These are phyloP conservation scores for Zophobas morio DNA, from an alignment of 1,140 invertebrate genomes.

Conservation along the genomic window DNA sequence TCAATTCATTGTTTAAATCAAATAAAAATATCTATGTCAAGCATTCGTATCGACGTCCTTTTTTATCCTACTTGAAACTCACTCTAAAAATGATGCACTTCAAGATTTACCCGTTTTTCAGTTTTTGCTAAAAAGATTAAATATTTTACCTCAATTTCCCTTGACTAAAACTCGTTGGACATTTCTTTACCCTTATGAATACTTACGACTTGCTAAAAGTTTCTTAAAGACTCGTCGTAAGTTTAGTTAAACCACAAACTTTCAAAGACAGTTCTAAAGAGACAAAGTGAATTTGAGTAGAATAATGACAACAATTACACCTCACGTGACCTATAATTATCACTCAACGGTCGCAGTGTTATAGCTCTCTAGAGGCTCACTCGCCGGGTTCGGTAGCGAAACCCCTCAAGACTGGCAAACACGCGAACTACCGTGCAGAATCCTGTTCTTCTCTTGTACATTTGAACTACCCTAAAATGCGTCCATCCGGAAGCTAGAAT, in stretches of 20 bases:
- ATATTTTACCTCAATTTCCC: too few relatives aligned
- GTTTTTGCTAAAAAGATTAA: too few relatives aligned
- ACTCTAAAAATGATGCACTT: too few relatives aligned
- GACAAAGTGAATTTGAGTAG: constrained; percentile 42
- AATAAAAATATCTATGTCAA: too few relatives aligned
- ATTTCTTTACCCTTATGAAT: too few relatives aligned
- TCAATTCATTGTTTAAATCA: too few relatives aligned
- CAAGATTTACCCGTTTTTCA: too few relatives aligned
- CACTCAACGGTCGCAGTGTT: constrained; percentile 64
- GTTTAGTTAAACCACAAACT: constrained; percentile 6
- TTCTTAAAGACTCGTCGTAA: not conserved
- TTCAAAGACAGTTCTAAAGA: constrained; percentile 36
- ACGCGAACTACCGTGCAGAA: constrained; percentile 59
- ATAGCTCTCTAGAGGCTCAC: constrained; percentile 62
- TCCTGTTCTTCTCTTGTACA: constrained; percentile 42
- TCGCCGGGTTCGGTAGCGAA: constrained; percentile 45
- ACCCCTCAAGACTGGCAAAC: constrained; percentile 45
- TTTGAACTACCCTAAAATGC: constrained; percentile 9
- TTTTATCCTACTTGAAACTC: too few relatives aligned
- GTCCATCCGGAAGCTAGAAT: constrained; percentile 24
- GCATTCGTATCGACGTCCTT: too few relatives aligned
- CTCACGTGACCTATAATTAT: constrained; percentile 67
- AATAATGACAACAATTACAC: constrained; percentile 49
- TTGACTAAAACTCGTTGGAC: too few relatives aligned
- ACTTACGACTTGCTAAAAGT: not conserved